Evolutionary conservation across 2,113 vertebrate genomes (phyloP).

Genomic region (Aepyceros melampus): DNA sequence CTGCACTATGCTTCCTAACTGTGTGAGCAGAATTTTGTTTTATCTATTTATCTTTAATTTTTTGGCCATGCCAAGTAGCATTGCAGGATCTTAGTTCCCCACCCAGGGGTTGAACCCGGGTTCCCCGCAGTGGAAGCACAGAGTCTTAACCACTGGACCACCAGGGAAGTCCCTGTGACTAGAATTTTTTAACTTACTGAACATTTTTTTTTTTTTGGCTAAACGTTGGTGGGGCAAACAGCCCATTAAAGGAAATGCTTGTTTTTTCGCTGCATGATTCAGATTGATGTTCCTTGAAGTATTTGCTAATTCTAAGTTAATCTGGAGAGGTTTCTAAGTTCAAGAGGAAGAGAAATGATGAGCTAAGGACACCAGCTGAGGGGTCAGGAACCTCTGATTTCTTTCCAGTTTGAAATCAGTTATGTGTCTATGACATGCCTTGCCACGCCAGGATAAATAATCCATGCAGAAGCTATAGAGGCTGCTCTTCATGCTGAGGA

Average conservation of each 20-base stretch:
- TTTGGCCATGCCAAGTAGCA: not conserved
- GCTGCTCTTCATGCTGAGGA: not conserved
- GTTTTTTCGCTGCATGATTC: not conserved
- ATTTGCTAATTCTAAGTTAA: not conserved
- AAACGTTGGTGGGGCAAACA: not conserved
- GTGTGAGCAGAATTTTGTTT: not conserved
- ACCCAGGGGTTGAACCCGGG: fast-evolving
- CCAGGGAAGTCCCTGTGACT: not conserved
- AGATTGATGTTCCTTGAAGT: not conserved
- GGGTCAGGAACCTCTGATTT: not conserved
- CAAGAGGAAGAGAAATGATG: not conserved
- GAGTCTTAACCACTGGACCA: not conserved
- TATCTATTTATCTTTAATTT: not conserved
- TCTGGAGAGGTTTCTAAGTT: not conserved
- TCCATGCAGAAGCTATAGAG: not conserved
- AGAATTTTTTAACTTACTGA: not conserved
- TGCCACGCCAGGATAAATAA: no score
- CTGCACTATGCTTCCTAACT: not conserved
- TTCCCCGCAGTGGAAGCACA: fast-evolving
- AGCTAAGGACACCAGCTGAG: not conserved
- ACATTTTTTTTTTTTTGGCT: not conserved
- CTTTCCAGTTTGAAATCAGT: not conserved
- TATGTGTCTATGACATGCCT: fast-evolving
- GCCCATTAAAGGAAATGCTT: not conserved
- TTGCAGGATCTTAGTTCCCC: not conserved